Conservation (phyloP, 2,888 invertebrate species). For the Timema podura region DNA sequence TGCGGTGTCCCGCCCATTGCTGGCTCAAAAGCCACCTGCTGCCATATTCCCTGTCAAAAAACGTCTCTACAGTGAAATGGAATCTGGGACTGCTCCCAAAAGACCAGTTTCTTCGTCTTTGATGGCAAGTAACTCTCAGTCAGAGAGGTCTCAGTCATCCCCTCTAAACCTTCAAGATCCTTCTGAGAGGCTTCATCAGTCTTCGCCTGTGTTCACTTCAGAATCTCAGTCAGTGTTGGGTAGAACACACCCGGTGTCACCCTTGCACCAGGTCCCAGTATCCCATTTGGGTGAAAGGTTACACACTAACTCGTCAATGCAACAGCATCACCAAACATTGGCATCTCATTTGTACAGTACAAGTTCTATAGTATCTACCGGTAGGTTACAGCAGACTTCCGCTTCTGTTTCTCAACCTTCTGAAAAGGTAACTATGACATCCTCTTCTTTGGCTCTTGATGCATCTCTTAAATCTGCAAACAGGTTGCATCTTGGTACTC, state of each 20-base stretch:
- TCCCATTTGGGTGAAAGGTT: neutral
- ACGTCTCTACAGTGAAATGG: slow-evolving; percentile 53
- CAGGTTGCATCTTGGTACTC: slow-evolving; percentile 3
- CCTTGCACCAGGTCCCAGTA: neutral
- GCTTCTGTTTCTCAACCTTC: too few relatives aligned
- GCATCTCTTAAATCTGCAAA: slow-evolving; percentile 5
- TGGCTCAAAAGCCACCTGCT: slow-evolving; percentile 38
- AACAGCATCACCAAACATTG: too few relatives aligned
- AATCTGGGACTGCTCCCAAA: neutral
- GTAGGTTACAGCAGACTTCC: too few relatives aligned
- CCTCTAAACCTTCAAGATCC: neutral
- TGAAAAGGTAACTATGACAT: too few relatives aligned
- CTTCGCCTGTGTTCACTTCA: neutral
- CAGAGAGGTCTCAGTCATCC: neutral
- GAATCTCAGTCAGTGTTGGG: neutral
- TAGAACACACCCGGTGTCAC: neutral
- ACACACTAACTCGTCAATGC: neutral
- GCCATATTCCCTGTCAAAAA: slow-evolving; percentile 61
- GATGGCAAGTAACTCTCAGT: neutral
- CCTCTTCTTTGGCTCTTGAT: neutral
- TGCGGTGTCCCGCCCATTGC: neutral
- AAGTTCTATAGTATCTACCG: too few relatives aligned
- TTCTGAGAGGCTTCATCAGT: slow-evolving; percentile 10
- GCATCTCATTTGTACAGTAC: too few relatives aligned
- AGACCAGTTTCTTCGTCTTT: neutral